Conservation (phyloP, 2,797 vertebrate species). For the Buphagus erythrorhynchus region DNA sequence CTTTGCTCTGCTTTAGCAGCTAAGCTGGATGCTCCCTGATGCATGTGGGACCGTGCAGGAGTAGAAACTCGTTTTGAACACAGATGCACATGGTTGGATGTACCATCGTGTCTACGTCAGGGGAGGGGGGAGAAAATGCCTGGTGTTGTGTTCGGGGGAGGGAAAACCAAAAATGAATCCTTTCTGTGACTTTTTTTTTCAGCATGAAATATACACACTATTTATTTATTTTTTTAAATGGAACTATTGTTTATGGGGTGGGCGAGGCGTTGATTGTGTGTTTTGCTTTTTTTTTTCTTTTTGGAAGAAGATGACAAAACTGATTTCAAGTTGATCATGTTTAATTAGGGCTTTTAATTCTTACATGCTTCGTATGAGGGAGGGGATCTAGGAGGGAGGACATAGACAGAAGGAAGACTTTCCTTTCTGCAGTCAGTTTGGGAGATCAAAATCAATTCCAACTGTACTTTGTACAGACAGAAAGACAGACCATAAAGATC, state of each 20-base stretch:
- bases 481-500: slow-evolving; percentile 49
- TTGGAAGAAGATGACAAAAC: slow-evolving; percentile 53
- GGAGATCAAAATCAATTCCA: slow-evolving; percentile 75
- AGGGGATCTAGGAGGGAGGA: background rate
- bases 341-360: slow-evolving; percentile 21
- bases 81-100: slow-evolving; percentile 78
- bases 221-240: slow-evolving; percentile 80
- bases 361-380: background rate
- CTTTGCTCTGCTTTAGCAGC: slow-evolving; percentile 82
- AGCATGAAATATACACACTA: slow-evolving; percentile 74
- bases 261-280: background rate
- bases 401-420: background rate
- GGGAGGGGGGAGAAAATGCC: slow-evolving; percentile 57
- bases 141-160: slow-evolving; percentile 45
- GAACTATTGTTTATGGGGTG: slow-evolving; percentile 59
- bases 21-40: slow-evolving; percentile 84
- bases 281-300: background rate
- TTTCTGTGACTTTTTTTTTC: slow-evolving; percentile 73
- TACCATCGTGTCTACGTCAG: slow-evolving; percentile 65
- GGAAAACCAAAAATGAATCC: slow-evolving; percentile 66
- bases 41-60: slow-evolving; percentile 90
- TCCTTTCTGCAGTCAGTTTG: slow-evolving; percentile 34
- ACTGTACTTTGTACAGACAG: slow-evolving; percentile 83
- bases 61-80: slow-evolving; percentile 86
- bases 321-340: background rate